Evolutionary conservation across 2,888 invertebrate species (phyloP), one percentile per base, ranked within the genome.

Genomic region (Lasioglossum vierecki): DNA sequence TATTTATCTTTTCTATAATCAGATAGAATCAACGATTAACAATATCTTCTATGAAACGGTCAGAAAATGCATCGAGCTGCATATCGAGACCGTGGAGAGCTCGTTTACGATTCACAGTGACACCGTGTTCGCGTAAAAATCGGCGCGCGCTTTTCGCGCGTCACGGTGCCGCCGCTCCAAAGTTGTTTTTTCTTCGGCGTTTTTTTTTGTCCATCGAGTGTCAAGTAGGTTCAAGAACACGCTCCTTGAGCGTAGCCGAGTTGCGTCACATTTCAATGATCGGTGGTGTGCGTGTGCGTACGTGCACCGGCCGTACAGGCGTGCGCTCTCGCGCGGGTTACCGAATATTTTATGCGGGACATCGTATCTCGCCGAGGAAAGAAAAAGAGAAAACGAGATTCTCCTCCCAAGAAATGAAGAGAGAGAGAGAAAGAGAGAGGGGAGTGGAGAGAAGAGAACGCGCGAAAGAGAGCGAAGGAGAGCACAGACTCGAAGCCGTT

Each of bases 241-340:
- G 66, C 73, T 87, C 68, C 70, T 76, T 76, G 30, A 75, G 53
- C 79, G 70, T 75, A 46, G 79, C 30, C 63, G 80, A 39, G 63
- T 88, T 88, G 87, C 88, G 87, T 87, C 87, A 87, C 80, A 73
- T 85, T 87, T 87, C 87, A 78, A 82, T 82, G 84, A 87, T 85
- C 82, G 73, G 66, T 9, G 63, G 30, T 44, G 44, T 57, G 35
- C 26, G 26, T 53, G 71, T 74, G 75, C 72, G 30, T 46, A 30
- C 72, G 72, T 44, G 72, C 30, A 26, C 1, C 22, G 15, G 72
- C 39, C 46, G 35, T 18, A 66, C 35, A 44, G 60, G 60, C 63
- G 46, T n/a, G 57, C 57, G 57, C 63, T n/a, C 57, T 57, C n/a
- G 57, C 72, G 73, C 80, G 49, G 39, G 49, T 68, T 68, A 68